Conservation (phyloP, 2,113 vertebrate genomes). For the Cyprinodon brontotheroides region DNA sequence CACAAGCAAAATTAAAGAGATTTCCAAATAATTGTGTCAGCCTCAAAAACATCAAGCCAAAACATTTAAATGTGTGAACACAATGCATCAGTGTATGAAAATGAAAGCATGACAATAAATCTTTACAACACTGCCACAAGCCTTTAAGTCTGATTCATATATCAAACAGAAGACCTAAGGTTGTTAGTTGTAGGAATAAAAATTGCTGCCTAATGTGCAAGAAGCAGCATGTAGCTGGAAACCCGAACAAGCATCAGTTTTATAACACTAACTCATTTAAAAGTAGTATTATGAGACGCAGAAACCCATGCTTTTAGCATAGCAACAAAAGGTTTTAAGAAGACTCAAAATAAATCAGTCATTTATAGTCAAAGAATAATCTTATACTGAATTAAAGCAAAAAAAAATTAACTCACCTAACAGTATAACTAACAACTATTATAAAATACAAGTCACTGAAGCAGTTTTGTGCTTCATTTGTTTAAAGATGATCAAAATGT, state of each 20-base stretch:
- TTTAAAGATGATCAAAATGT: too few relatives aligned
- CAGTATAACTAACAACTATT: too few relatives aligned
- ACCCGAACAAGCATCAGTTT: background rate
- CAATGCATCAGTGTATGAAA: background rate
- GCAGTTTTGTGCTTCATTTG: too few relatives aligned
- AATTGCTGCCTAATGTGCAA: background rate
- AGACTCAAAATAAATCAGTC: background rate
- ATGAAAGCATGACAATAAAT: background rate
- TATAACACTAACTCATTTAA: background rate
- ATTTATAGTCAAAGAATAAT: background rate
- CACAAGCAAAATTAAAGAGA: background rate
- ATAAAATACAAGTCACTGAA: too few relatives aligned
- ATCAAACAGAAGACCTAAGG: background rate
- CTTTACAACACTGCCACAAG: background rate
- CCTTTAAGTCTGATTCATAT: background rate
- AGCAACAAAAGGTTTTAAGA: background rate
- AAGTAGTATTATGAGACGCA: background rate
- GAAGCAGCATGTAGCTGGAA: background rate
- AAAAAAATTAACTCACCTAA: too few relatives aligned
- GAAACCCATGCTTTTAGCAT: background rate
- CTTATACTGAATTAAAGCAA: too few relatives aligned
- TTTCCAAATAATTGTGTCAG: background rate
- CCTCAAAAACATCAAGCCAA: background rate
- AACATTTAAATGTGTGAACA: background rate
- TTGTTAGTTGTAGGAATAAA: background rate